A percentile compares a stretch with the other conserved stretches of the same genome.
Evolutionary conservation across 2,113 vertebrate species (phyloP).

Genomic region (Amphilophus citrinellus): DNA sequence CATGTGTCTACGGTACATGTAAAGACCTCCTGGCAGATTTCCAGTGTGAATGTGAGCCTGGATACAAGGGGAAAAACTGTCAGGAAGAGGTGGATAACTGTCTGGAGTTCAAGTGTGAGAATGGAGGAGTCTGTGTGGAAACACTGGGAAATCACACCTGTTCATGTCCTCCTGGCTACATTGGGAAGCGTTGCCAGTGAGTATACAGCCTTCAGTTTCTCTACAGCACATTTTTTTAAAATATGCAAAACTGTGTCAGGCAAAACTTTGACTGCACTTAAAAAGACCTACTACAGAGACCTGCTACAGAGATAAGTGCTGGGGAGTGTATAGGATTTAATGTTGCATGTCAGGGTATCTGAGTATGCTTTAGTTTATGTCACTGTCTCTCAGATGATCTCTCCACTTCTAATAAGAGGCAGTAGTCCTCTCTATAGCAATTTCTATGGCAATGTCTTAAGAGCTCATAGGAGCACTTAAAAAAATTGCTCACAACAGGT

Average conservation of each 20-base stretch:
- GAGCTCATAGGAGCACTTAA: too few species aligned
- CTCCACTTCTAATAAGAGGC: neutral
- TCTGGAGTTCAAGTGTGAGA: conserved; percentile 83
- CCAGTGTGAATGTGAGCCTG: conserved; percentile 86
- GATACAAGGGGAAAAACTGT: conserved; percentile 88
- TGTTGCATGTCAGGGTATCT: too few species aligned
- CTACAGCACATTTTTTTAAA: neutral
- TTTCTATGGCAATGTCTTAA: neutral
- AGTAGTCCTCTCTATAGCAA: neutral
- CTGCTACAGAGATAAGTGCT: too few species aligned
- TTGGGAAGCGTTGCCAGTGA: conserved; percentile 88
- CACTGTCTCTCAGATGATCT: too few species aligned
- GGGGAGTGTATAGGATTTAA: too few species aligned
- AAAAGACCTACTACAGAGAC: too few species aligned
- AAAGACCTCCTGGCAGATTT: conserved; percentile 83
- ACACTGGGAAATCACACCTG: conserved; percentile 81
- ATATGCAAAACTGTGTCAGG: neutral
- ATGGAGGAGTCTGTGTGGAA: conserved; percentile 83
- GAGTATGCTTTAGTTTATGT: too few species aligned
- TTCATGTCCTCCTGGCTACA: conserved; percentile 79
- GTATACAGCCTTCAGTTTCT: conserved; percentile 53
- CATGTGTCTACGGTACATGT: conserved; percentile 87
- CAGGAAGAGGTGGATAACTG: conserved; percentile 88
- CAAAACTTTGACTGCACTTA: neutral
- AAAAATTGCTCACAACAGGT: too few species aligned